Base-by-base conservation (phyloP, 2,113 vertebrate species). In the Callopanchax toddi region DNA sequence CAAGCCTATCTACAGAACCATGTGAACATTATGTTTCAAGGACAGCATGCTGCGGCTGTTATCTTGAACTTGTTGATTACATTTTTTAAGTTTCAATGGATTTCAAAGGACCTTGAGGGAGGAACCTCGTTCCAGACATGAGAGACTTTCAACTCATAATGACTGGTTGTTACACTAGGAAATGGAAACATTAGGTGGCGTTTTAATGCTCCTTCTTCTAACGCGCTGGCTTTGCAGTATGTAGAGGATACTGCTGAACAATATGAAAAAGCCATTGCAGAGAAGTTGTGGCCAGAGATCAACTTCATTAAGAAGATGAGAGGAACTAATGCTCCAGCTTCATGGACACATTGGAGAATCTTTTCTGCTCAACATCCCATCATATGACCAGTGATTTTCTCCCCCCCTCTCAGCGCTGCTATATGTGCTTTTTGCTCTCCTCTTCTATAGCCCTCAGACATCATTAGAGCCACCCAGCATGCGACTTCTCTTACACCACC, bases 401-500 rank as follows among this genome's bases (percentile, higher is more conserved):
- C 74, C 50, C 44, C 74, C 50, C 67, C 57, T 36, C 70, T 48
- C 44, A 61, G 12, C 37, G 25, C 76, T 52, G 23, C 76, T 58
- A 17, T 51, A n/a, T 81, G 78, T 78, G 78, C 84, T 68, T 74
- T 78, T 67, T 49, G 57, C 78, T 67, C 62, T 63, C 22, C 56
- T 76, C 77, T 67, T 76, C 82, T 79, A 62, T 68, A 76, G 82
- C 87, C 78, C 81, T 85, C 82, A 85, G 84, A 87, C 87, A 89
- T 89, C 79, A 85, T 86, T 88, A 87, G 83, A 85, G 78, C 83
- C 84, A 81, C 89, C 83, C 88, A 87, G 84, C 83, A 66, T 85
- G 89, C 44, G 23, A 74, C 85, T 50, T 87, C 79, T 72, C 82
- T 82, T 81, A 86, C 85, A 86, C 78, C 83, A 83, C 84, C 84